phyloP scores from a whole-genome alignment of 1,140 invertebrate genomes.

The Trinorchestia longiramus region DNA sequence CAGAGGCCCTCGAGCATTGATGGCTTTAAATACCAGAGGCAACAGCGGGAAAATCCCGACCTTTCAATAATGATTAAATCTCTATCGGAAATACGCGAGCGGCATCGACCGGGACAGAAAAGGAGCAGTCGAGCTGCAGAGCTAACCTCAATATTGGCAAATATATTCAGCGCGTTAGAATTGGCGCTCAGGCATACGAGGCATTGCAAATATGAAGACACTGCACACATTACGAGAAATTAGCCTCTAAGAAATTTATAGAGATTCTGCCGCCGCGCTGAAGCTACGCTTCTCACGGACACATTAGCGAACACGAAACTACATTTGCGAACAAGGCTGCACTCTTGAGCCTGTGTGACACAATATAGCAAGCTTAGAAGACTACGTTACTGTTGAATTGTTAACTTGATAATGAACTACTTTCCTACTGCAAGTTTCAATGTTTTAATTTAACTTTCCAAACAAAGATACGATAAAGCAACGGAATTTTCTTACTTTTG shows the following conservation, averaged over 20 bases:
- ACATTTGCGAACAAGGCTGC: too few species aligned
- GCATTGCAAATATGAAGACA: not conserved
- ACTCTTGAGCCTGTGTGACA: too few species aligned
- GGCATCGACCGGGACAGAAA: conserved; percentile 17
- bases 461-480: not conserved
- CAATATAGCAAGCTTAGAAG: not conserved
- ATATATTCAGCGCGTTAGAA: conserved; percentile 8
- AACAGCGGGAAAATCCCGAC: conserved; percentile 48
- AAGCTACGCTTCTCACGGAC: not conserved
- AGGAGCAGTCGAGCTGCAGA: conserved; percentile 21
- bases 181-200: not conserved
- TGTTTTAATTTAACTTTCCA: not conserved
- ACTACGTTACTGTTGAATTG: not conserved
- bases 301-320: not conserved
- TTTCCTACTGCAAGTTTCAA: not conserved
- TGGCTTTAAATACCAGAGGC: conserved; percentile 45
- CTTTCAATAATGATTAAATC: conserved; percentile 54
- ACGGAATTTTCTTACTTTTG: not conserved
- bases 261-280: not conserved
- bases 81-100: conserved; percentile 41
- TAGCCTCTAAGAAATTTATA: not conserved
- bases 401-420: not conserved
- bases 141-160: conserved; percentile 27
- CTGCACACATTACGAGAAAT: not conserved
- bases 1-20: conserved; percentile 20